Evolutionary conservation across 1,140 invertebrate species (phyloP).

Genomic region (Araneus ventricosus): DNA sequence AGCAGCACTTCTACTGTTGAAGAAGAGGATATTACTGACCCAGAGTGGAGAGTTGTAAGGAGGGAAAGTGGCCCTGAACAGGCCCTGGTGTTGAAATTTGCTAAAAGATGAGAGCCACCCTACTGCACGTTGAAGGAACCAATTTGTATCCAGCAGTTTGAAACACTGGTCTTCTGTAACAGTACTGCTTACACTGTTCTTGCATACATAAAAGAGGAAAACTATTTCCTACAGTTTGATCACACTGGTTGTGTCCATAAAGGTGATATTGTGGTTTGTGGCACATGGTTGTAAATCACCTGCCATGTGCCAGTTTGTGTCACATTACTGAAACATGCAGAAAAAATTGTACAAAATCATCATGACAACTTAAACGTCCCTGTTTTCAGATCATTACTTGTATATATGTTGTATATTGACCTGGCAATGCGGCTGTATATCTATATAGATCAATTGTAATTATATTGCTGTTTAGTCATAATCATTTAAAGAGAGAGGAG

Average conservation of each 20-base stretch:
- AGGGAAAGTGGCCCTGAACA: not conserved
- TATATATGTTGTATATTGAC: constrained; percentile 40
- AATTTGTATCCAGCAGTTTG: not conserved
- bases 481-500: not conserved
- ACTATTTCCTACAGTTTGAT: not conserved
- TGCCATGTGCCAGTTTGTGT: not conserved
- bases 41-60: constrained; percentile 60
- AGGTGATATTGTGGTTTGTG: not conserved
- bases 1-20: constrained; percentile 7
- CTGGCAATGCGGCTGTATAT: constrained; percentile 32
- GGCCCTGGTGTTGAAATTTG: constrained; percentile 46
- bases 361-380: constrained; percentile 14
- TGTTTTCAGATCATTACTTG: constrained; percentile 33
- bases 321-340: not conserved
- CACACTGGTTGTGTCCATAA: not conserved
- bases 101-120: constrained; percentile 51
- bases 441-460: constrained; percentile 46
- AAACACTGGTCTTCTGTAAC: not conserved
- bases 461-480: constrained; percentile 67
- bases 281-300: not conserved
- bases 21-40: constrained; percentile 57
- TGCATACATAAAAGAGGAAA: not conserved
- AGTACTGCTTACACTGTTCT: not conserved
- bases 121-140: not conserved
- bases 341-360: constrained; percentile 61